A percentile compares a stretch with the other conserved stretches of the same genome.
Conservation (phyloP, 1,140 invertebrate species). For the Microplitis mediator region DNA sequence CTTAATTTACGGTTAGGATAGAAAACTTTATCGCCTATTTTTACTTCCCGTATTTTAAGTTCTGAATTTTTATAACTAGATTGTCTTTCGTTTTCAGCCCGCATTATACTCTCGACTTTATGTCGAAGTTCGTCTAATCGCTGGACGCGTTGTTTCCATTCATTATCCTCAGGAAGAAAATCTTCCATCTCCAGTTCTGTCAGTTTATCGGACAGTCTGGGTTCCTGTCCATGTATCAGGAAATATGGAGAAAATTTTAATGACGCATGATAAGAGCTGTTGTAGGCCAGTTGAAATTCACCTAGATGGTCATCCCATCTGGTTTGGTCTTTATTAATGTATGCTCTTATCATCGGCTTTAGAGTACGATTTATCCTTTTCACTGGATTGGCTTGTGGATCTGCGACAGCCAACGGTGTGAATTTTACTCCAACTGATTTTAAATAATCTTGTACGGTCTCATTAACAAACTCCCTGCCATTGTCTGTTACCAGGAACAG, state of each 20-base stretch:
- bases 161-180: too few species aligned
- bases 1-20: background rate
- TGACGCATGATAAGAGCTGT: too few species aligned
- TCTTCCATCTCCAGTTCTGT: too few species aligned
- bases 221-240: background rate
- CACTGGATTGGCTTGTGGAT: slow-evolving; percentile 24
- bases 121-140: too few species aligned
- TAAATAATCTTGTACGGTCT: background rate
- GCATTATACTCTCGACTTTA: too few species aligned
- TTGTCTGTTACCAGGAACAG: slow-evolving; percentile 18
- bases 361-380: slow-evolving; percentile 12
- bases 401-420: background rate
- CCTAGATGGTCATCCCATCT: background rate
- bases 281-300: background rate
- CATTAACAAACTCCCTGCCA: slow-evolving; percentile 16
- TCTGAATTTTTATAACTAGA: too few species aligned
- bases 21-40: background rate
- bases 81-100: too few species aligned
- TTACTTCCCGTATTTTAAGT: background rate
- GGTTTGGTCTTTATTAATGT: background rate
- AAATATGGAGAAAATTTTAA: background rate
- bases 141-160: too few species aligned
- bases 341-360: slow-evolving; percentile 19
- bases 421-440: background rate
- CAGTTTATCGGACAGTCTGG: too few species aligned